These are phyloP conservation scores for Pygmarrhopalites habei DNA, from an alignment of 1,140 invertebrate genomes.

Conservation along the genomic window DNA sequence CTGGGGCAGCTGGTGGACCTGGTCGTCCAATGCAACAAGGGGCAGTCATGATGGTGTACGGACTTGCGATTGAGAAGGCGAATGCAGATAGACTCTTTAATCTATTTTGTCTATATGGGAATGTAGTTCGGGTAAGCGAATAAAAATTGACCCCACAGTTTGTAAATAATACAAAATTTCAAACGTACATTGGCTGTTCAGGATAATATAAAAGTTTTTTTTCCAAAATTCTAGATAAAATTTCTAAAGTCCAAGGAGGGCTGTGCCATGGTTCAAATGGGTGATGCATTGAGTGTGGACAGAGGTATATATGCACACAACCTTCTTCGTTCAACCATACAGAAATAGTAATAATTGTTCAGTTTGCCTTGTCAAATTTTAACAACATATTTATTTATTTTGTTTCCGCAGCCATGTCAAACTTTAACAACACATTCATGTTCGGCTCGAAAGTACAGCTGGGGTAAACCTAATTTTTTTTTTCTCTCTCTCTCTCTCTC, in stretches of 20 bases:
- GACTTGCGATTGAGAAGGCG: conserved; percentile 82
- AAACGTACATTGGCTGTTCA: no score
- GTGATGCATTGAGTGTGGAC: conserved; percentile 87
- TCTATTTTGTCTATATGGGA: conserved; percentile 96
- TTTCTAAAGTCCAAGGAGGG: conserved; percentile 98
- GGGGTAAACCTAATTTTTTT: conserved; percentile 46
- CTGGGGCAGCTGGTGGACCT: conserved; percentile 38
- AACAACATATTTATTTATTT: no score
- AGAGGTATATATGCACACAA: no score
- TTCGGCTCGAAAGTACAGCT: conserved; percentile 59
- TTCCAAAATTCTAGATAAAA: no score
- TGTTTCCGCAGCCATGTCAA: conserved; percentile 89
- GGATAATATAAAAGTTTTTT: no score
- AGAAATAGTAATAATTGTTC: no score
- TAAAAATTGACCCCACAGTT: no score
- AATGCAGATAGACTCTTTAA: conserved; percentile 98
- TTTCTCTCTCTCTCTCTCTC: neutral
- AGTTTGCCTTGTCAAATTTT: no score
- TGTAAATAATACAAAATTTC: conserved; percentile 3
- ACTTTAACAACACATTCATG: conserved; percentile 85
- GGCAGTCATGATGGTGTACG: conserved; percentile 96
- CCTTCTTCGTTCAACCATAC: no score
- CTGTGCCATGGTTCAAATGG: conserved; percentile 99
- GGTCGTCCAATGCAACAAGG: conserved; percentile 56
- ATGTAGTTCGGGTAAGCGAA: conserved; percentile 81